Evolutionary conservation across 2,113 vertebrate species (phyloP).

Genomic region (Aegithalos caudatus): DNA sequence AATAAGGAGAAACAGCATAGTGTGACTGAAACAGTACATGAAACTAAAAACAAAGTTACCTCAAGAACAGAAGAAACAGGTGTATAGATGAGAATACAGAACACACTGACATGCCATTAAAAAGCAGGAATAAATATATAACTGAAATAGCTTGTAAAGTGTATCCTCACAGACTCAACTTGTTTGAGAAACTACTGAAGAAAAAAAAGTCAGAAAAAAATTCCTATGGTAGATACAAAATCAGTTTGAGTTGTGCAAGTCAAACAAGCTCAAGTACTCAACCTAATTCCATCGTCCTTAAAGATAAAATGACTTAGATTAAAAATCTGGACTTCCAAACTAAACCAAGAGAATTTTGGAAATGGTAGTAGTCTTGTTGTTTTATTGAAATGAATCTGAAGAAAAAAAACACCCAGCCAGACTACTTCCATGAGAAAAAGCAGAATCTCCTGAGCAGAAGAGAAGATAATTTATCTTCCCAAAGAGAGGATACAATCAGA

Average conservation of each 20-base stretch:
- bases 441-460: neutral
- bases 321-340: neutral
- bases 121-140: neutral
- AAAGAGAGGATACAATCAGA: neutral
- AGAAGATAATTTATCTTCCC: neutral
- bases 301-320: neutral
- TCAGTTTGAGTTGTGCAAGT: neutral
- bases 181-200: neutral
- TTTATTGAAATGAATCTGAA: neutral
- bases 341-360: neutral
- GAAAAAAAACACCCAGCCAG: neutral
- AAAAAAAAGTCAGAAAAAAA: neutral
- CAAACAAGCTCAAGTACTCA: neutral
- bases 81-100: neutral
- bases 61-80: neutral
- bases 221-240: neutral
- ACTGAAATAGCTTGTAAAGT: neutral
- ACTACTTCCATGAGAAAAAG: neutral
- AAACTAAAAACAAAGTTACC: neutral
- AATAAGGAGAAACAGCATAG: neutral
- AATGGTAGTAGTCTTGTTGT: neutral
- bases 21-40: neutral
- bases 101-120: neutral
- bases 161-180: neutral
- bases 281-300: neutral